Conservation (phyloP, 2,113 vertebrate species). For the Atlantisia rogersi region DNA sequence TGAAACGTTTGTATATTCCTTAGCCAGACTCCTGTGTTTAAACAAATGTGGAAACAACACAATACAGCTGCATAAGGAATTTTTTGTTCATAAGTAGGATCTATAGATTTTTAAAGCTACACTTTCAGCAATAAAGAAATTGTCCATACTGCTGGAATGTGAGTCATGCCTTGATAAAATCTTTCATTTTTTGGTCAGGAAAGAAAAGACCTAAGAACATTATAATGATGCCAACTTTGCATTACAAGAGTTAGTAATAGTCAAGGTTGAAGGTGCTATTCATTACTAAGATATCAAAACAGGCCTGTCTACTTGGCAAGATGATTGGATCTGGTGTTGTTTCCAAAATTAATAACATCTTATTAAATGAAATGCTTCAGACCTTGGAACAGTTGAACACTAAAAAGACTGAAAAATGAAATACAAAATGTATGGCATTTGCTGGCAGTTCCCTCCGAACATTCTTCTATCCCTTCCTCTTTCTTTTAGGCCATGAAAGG, state of each 20-base stretch:
- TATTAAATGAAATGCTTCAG: constrained; percentile 44
- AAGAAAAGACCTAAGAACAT: not conserved
- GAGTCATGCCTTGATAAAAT: constrained; percentile 39
- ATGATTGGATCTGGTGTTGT: not conserved
- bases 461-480: not conserved
- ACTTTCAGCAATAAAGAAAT: constrained; percentile 45
- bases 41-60: constrained; percentile 72
- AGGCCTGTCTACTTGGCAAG: constrained; percentile 21
- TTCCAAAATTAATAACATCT: constrained; percentile 48
- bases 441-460: not conserved
- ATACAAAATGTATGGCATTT: constrained; percentile 7
- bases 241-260: not conserved
- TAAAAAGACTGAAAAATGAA: constrained; percentile 6
- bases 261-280: constrained; percentile 37
- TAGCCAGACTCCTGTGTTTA: constrained; percentile 68
- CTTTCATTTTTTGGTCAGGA: constrained; percentile 37
- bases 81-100: constrained; percentile 47
- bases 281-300: constrained; percentile 35
- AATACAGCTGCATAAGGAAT: constrained; percentile 67
- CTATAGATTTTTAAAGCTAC: constrained; percentile 57
- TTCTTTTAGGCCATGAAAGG: constrained; percentile 29
- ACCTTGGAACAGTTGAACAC: not conserved
- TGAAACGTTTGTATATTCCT: constrained; percentile 69
- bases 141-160: constrained; percentile 43
- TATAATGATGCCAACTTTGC: constrained; percentile 7